phyloP scores from a whole-genome alignment of 2,888 invertebrate genomes.

The Bursaphelenchus okinawaensis region DNA sequence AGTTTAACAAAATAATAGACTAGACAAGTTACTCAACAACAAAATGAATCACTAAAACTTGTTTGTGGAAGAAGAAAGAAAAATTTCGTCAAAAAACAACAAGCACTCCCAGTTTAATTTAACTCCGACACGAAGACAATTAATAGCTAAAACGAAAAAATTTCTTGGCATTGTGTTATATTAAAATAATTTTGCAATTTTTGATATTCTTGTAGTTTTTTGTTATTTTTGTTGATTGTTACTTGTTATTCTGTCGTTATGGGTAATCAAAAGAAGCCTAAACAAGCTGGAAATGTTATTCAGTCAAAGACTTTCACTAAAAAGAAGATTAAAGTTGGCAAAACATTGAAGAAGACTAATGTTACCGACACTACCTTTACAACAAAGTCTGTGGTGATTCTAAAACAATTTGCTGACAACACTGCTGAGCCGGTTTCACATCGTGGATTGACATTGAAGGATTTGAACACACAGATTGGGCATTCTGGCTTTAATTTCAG shows the following conservation, averaged over 20 bases:
- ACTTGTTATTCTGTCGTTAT: background rate
- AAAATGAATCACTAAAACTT: background rate
- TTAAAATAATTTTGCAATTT: background rate
- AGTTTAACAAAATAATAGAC: background rate
- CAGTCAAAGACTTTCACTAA: conserved; percentile 15
- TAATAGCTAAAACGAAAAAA: background rate
- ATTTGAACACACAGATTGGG: conserved; percentile 11
- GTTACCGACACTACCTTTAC: conserved; percentile 22
- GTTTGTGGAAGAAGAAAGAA: background rate
- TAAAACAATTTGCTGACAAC: conserved; percentile 14
- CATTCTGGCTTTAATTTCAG: conserved; percentile 6
- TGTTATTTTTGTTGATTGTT: background rate
- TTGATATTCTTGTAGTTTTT: too few species aligned
- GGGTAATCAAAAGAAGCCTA: conserved; percentile 22
- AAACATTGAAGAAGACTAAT: conserved; percentile 23
- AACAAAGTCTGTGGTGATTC: conserved; percentile 10
- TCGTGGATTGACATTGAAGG: conserved; percentile 14
- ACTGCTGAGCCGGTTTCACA: conserved; percentile 19
- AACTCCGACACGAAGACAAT: too few species aligned
- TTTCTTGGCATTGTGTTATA: background rate
- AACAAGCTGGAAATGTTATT: conserved; percentile 12
- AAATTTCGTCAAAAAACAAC: background rate
- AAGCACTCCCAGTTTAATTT: too few species aligned
- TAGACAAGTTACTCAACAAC: background rate
- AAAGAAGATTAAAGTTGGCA: conserved; percentile 27